phyloP scores from a whole-genome alignment of 2,888 invertebrate genomes.

The Pasiphila rectangulata region DNA sequence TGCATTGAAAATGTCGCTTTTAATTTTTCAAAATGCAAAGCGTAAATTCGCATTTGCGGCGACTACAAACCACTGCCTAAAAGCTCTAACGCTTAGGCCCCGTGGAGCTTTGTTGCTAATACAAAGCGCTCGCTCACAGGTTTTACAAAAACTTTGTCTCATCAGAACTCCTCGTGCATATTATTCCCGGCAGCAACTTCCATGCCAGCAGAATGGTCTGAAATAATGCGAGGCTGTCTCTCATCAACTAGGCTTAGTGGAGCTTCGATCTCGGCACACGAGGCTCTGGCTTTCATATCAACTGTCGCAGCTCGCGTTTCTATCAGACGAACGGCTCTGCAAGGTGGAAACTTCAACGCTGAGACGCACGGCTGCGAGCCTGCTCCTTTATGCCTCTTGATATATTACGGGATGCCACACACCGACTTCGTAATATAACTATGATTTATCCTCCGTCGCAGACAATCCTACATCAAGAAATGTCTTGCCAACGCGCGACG shows the following conservation, averaged over 20 bases:
- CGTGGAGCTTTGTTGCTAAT: constrained; percentile 66
- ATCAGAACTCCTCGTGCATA: constrained; percentile 42
- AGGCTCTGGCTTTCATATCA: constrained; percentile 46
- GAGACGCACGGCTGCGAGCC: constrained; percentile 40
- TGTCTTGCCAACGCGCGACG: constrained; percentile 48
- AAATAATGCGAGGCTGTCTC: constrained; percentile 15
- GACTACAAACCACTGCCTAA: constrained; percentile 71
- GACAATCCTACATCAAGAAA: constrained; percentile 54
- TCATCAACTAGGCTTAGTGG: constrained; percentile 12
- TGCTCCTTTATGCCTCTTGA: constrained; percentile 59
- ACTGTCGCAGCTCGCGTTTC: constrained; percentile 41
- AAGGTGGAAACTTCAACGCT: constrained; percentile 39
- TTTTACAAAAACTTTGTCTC: constrained; percentile 64
- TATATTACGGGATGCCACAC: constrained; percentile 59
- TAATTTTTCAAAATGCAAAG: constrained; percentile 77
- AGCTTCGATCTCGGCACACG: constrained; percentile 19
- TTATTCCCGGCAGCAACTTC: constrained; percentile 33
- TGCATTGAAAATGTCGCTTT: constrained; percentile 76
- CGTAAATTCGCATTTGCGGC: constrained; percentile 72
- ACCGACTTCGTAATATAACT: constrained; percentile 64
- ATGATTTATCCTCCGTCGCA: constrained; percentile 61
- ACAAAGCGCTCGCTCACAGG: constrained; percentile 67
- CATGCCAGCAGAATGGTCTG: constrained; percentile 20
- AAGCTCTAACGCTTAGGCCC: constrained; percentile 65
- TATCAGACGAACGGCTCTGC: constrained; percentile 35